Conservation (phyloP, 2,113 vertebrate species). For the Stomatorhinus ivindoensis region DNA sequence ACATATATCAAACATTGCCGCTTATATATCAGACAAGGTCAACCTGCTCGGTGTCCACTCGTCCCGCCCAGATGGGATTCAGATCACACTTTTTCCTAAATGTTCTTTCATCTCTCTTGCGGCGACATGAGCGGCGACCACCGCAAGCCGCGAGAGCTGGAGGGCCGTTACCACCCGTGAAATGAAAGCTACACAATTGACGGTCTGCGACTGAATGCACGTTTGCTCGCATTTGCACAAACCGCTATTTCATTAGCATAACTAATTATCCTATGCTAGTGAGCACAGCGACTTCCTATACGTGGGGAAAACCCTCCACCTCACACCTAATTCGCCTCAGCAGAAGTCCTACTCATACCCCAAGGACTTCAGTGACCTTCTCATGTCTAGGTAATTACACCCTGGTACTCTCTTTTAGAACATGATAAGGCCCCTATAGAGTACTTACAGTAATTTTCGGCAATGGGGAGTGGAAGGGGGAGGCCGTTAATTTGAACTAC, state of each 20-base stretch:
- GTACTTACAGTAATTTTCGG: neutral
- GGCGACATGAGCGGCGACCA: neutral
- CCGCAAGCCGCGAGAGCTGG: neutral
- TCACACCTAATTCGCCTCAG: neutral
- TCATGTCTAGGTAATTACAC: neutral
- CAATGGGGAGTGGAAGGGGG: neutral
- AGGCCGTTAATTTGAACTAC: neutral
- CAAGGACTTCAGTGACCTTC: neutral
- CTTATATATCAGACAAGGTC: neutral
- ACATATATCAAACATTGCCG: neutral
- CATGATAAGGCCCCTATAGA: neutral
- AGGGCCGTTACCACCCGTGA: neutral
- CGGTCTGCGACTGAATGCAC: neutral
- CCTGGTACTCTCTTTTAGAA: neutral
- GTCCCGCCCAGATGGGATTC: neutral
- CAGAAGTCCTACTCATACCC: neutral
- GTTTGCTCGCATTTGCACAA: neutral
- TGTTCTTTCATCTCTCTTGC: neutral
- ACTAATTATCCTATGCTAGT: neutral
- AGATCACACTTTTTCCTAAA: neutral
- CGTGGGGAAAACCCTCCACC: neutral
- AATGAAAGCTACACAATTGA: neutral
- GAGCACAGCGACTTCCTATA: neutral
- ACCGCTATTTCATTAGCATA: neutral
- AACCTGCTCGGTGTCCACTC: neutral